Percentiles rank a stretch among this genome's conserved stretches.
phyloP scores from a whole-genome alignment of 2,888 invertebrate species.

The Eurytoma adleriae region DNA sequence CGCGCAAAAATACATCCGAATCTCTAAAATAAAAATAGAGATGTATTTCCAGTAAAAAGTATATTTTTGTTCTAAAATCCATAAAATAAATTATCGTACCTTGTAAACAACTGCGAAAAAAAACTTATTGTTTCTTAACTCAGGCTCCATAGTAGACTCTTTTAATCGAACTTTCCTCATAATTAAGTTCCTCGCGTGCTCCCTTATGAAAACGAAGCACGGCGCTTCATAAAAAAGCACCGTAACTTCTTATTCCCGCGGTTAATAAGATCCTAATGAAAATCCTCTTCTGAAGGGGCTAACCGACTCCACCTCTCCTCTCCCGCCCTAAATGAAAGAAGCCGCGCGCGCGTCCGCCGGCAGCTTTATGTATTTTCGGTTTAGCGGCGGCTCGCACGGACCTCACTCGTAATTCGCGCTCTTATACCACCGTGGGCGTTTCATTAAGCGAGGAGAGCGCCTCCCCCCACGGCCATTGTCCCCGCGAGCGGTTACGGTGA shows the following conservation, averaged over 20 bases:
- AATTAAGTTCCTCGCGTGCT: background rate
- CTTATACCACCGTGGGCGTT: slow-evolving; percentile 45
- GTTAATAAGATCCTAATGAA: slow-evolving; percentile 50
- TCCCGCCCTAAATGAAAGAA: slow-evolving; percentile 24
- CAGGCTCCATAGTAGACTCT: slow-evolving; percentile 7
- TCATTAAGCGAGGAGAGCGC: slow-evolving; percentile 50
- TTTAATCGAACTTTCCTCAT: slow-evolving; percentile 26
- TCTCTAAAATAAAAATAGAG: no score
- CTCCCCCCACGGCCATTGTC: slow-evolving; percentile 32
- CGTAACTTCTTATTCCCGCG: slow-evolving; percentile 37
- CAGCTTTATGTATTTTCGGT: slow-evolving; percentile 42
- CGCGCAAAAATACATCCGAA: no score
- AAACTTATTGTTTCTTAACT: no score
- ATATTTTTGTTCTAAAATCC: no score
- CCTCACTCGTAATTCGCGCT: slow-evolving; percentile 45
- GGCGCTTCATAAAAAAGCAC: slow-evolving; percentile 29
- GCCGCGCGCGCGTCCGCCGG: background rate
- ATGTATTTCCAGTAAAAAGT: no score
- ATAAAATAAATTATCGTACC: no score
- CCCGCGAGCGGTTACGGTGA: background rate
- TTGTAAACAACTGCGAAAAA: no score
- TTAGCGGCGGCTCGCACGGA: slow-evolving; percentile 1
- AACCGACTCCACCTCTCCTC: background rate
- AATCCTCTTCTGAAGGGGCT: slow-evolving; percentile 38
- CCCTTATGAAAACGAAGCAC: slow-evolving; percentile 39